phyloP scores from a whole-genome alignment of 2,797 vertebrate genomes.

The Australoheros facetus region DNA sequence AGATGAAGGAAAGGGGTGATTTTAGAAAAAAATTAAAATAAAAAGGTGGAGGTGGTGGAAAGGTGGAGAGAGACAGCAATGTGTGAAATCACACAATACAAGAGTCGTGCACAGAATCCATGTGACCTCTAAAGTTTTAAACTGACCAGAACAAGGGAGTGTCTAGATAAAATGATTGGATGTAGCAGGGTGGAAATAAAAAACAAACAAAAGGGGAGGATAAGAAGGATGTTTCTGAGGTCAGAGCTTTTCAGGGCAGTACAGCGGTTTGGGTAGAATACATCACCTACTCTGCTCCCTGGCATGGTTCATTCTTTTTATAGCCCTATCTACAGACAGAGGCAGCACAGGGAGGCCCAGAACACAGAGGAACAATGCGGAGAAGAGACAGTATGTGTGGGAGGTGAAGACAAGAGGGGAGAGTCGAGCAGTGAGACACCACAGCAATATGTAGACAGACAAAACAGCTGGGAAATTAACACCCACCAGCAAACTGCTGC shows the following conservation, averaged over 20 bases:
- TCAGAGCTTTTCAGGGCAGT: background rate
- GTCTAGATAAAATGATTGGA: too few species aligned
- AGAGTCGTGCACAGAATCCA: background rate
- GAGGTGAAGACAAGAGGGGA: slow-evolving; percentile 21
- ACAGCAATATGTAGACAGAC: slow-evolving; percentile 30
- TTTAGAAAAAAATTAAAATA: fast-evolving
- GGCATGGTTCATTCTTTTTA: background rate
- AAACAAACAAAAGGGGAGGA: too few species aligned
- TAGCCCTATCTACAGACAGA: slow-evolving; percentile 29
- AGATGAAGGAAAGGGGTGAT: background rate
- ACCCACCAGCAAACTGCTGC: slow-evolving; percentile 10
- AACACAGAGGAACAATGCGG: background rate
- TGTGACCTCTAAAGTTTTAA: background rate
- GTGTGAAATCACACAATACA: background rate
- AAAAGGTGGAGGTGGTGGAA: too few species aligned
- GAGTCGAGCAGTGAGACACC: slow-evolving; percentile 18
- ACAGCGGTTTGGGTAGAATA: background rate
- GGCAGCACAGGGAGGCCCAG: background rate
- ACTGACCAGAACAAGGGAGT: too few species aligned
- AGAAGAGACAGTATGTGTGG: slow-evolving; percentile 20
- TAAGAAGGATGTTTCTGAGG: background rate
- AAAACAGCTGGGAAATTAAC: slow-evolving; percentile 35
- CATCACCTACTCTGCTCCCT: background rate
- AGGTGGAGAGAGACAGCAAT: background rate
- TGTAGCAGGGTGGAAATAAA: too few species aligned